A percentile compares a stretch with the other conserved stretches of the same genome.
Conservation (phyloP, 2,797 vertebrate species). For the Rhinichthys osculus region DNA sequence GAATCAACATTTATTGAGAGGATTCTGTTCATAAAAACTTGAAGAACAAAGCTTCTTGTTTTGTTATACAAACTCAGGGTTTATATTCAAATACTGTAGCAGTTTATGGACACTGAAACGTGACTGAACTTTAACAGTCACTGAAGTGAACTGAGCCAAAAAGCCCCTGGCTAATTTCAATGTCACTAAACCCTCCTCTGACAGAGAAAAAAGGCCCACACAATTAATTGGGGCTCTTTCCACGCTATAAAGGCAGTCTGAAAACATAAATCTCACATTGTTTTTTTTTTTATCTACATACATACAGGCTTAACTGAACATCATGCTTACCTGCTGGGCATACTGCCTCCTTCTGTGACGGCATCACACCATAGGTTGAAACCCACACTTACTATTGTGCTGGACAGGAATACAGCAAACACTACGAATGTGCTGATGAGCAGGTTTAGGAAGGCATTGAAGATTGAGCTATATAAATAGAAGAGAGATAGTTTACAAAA, state of each 20-base stretch:
- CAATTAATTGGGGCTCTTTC: conserved; percentile 14
- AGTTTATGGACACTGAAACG: conserved; percentile 9
- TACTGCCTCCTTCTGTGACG: conserved; percentile 88
- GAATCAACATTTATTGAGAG: conserved; percentile 6
- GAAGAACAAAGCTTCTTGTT: not conserved
- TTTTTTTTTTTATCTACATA: not conserved
- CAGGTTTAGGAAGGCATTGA: conserved; percentile 94
- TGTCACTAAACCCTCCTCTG: not conserved
- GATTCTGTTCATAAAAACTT: conserved; percentile 14
- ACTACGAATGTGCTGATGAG: conserved; percentile 91
- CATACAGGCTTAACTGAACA: not conserved
- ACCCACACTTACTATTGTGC: conserved; percentile 95
- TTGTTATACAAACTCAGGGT: not conserved
- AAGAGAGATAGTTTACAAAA: not conserved
- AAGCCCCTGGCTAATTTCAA: conserved; percentile 23
- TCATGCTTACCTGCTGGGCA: conserved; percentile 86
- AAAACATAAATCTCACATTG: not conserved
- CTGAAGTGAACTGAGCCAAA: conserved; percentile 22
- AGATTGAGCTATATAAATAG: conserved; percentile 86
- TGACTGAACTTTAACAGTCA: conserved; percentile 13
- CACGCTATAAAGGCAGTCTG: not conserved
- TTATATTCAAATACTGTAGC: conserved; percentile 21
- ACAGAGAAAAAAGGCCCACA: not conserved
- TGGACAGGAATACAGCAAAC: conserved; percentile 92
- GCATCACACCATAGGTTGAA: conserved; percentile 98